phyloP scores from a whole-genome alignment of 2,113 vertebrate genomes.

The Pyxicephalus adspersus region DNA sequence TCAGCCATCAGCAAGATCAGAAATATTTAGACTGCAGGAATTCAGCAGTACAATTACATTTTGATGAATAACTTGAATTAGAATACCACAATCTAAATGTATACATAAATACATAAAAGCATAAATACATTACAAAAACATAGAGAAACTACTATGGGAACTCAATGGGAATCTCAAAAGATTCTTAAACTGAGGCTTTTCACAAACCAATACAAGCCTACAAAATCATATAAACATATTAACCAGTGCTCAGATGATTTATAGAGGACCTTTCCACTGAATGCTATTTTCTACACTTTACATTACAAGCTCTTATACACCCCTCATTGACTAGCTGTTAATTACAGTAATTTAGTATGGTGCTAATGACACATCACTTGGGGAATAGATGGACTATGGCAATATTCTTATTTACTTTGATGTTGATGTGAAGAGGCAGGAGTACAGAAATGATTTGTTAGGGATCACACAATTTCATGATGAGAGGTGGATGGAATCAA shows the following conservation, averaged over 20 bases:
- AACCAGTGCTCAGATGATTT: not conserved
- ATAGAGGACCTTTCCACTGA: not conserved
- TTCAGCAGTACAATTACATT: too few relatives aligned
- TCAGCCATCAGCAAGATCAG: too few relatives aligned
- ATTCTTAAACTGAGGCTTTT: too few relatives aligned
- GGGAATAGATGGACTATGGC: conserved; percentile 41
- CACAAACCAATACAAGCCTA: too few relatives aligned
- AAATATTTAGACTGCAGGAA: too few relatives aligned
- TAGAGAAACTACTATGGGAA: too few relatives aligned
- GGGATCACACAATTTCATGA: conserved; percentile 29
- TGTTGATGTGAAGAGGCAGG: conserved; percentile 48
- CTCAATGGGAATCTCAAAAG: too few relatives aligned
- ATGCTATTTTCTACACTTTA: conserved; percentile 21
- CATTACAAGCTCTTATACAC: conserved; percentile 5
- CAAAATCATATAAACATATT: not conserved
- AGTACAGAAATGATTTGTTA: conserved; percentile 47
- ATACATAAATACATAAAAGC: too few relatives aligned
- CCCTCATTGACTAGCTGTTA: conserved; percentile 12
- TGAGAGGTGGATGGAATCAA: conserved; percentile 20
- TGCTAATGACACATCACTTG: conserved; percentile 39
- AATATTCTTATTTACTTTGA: conserved; percentile 45
- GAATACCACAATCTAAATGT: too few relatives aligned
- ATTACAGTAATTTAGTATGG: conserved; percentile 42
- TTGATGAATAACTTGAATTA: too few relatives aligned
- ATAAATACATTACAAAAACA: too few relatives aligned